A percentile compares a stretch with the other conserved stretches of the same genome.
Conservation (phyloP, 2,888 invertebrate species). For the Coelogynopora nodosa region DNA sequence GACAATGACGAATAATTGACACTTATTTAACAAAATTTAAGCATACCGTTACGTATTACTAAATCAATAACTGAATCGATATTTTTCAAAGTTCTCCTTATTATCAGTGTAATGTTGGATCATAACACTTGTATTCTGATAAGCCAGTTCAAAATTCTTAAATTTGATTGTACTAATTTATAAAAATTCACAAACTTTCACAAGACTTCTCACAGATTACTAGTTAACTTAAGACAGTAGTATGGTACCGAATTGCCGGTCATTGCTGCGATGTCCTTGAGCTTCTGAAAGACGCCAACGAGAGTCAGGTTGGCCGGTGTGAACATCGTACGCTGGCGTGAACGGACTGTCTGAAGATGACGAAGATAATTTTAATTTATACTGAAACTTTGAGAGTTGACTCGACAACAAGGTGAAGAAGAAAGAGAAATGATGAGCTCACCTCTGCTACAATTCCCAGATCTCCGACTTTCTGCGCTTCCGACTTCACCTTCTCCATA, state of each 20-base stretch:
- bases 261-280: slow-evolving; percentile 81
- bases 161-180: no score
- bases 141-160: no score
- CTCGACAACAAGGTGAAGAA: no score
- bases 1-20: no score
- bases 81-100: no score
- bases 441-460: slow-evolving; percentile 83
- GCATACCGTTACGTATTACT: no score
- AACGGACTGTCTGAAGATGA: slow-evolving; percentile 55
- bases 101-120: no score
- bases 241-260: slow-evolving; percentile 71
- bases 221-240: background rate
- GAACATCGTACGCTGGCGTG: slow-evolving; percentile 80
- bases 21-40: no score
- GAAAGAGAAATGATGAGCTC: slow-evolving; percentile 46
- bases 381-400: no score
- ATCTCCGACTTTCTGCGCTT: slow-evolving; percentile 74
- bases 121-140: no score
- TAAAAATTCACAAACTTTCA: no score
- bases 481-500: slow-evolving; percentile 73
- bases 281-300: slow-evolving; percentile 72
- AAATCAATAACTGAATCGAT: no score
- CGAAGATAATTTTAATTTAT: background rate
- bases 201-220: background rate
- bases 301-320: slow-evolving; percentile 75